Base-by-base conservation (phyloP, 2,113 vertebrate genomes). In the Vireo altiloquus region DNA sequence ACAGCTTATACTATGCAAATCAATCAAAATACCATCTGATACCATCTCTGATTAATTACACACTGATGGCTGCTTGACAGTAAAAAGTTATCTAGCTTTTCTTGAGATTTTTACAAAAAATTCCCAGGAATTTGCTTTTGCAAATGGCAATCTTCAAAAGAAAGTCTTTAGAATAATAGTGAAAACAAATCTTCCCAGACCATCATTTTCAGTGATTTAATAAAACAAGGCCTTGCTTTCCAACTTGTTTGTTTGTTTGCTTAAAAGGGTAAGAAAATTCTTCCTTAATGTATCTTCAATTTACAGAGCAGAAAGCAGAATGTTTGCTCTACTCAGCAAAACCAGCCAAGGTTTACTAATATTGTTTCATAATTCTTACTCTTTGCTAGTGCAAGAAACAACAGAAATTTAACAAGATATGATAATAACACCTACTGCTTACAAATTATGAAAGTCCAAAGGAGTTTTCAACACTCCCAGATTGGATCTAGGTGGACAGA, bases 391-490 rank as follows among this genome's bases (percentile, higher is more conserved):
- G 20, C 46, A 96, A 76, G 94, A 94, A 77, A 13, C 69, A 95
- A 54, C 12, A 57, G 79, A 90, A 71, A 84, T 71, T n/a, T 86
- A 92, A 52, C 25, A 54, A 56, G 52, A 76, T 80, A 78, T 52
- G 70, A 30, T 87, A 92, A 66, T 75, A 92, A 87, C 90, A 94
- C 80, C 82, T 74, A 95, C 86, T 78, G 30, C 25, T 87, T n/a
- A 59, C 30, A 44, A 81, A 71, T 96, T 61, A 93, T 85, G 89
- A 90, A 89, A 96, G 77, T 28, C 68, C 68, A 80, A 71, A 86
- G 52, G 76, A 94, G 72, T 77, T 97, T 95, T 91, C 87, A 91
- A 68, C 86, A 80, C 40, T 47, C 35, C 13, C 40, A 64, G 77
- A 52, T 5, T 17, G 44, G 61, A 70, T 91, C 84, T 56, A 65